Evolutionary conservation across 2,113 vertebrate genomes (phyloP).

Genomic region (Emydura subglobosa): DNA sequence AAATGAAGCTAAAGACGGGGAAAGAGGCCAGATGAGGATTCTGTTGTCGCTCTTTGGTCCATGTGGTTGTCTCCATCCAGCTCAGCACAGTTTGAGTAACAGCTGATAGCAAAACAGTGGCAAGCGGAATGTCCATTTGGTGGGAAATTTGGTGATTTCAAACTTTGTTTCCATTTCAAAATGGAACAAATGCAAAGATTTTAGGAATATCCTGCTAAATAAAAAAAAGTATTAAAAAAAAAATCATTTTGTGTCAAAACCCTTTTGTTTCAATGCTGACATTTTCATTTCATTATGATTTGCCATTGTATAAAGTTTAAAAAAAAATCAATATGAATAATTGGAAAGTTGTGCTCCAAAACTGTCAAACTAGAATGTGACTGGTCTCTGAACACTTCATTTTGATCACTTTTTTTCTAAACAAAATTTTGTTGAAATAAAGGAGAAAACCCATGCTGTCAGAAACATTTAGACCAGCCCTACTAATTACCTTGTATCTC

Average conservation of each 20-base stretch:
- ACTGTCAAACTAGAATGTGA: accelerated
- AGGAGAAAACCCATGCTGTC: neutral
- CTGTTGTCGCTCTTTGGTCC: neutral
- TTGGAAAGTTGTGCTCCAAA: neutral
- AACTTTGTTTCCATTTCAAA: neutral
- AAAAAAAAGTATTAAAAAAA: neutral
- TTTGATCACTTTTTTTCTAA: neutral
- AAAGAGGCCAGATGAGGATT: neutral
- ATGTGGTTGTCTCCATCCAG: neutral
- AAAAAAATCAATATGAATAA: neutral
- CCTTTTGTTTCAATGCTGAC: neutral
- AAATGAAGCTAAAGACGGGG: neutral
- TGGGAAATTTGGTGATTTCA: neutral
- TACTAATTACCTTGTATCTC: slow-evolving; percentile 52
- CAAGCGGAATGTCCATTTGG: neutral
- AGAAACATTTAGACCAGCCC: neutral
- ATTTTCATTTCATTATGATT: neutral
- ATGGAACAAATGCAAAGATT: neutral
- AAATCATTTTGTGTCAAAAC: neutral
- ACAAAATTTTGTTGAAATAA: neutral
- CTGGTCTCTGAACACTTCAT: neutral
- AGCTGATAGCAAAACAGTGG: neutral
- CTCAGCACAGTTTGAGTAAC: neutral
- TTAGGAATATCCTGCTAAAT: too few relatives aligned
- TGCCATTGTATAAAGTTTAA: neutral